Base-by-base conservation (phyloP, 1,140 invertebrate genomes). In the Spodoptera litura region DNA sequence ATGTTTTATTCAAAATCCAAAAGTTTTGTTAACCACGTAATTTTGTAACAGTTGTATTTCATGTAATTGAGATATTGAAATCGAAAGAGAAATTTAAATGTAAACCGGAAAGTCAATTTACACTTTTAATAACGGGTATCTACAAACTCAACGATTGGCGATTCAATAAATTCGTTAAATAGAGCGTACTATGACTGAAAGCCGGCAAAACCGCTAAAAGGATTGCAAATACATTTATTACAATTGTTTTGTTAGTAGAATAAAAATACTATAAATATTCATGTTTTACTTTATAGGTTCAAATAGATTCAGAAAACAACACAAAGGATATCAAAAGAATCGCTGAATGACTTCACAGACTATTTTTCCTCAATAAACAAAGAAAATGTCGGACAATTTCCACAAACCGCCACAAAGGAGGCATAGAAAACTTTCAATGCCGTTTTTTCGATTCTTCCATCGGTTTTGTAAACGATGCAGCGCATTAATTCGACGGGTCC, bases 401-500 rank as follows among this genome's bases (percentile, higher is more conserved):
- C 85, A 86, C 80, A 83, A 86, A 83, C 81, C 74, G 82, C 84
- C 83, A 91, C 87, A 92, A 92, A 88, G 82, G 85, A 79, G 85
- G 86, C 86, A 77, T 80, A 82, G 83, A 87, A 88, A 89, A 89
- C 85, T 91, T 88, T 88, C 78, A 85, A 85, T 87, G 84, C 73
- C 75, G 38, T 38, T 87, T 86, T 87, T 77, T 83, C 85, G 86
- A 89, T 91, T 89, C 88, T 87, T 91, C 88, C 83, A 86, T 81
- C 78, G 82, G 81, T 85, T 91, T 91, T 91, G 87, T 92, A 90
- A 89, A 88, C 88, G 87, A 89, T 88, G 86, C 84, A 85, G 85
- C 87, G 87, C 88, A 92, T 91, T 93, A 92, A 93, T 94, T 92
- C 87, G 87, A 81, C 77, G 85, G 83, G 88, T 88, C 89, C 89